Evolutionary conservation across 2,888 invertebrate species (phyloP).

Genomic region (Zaprionus lineosus): DNA sequence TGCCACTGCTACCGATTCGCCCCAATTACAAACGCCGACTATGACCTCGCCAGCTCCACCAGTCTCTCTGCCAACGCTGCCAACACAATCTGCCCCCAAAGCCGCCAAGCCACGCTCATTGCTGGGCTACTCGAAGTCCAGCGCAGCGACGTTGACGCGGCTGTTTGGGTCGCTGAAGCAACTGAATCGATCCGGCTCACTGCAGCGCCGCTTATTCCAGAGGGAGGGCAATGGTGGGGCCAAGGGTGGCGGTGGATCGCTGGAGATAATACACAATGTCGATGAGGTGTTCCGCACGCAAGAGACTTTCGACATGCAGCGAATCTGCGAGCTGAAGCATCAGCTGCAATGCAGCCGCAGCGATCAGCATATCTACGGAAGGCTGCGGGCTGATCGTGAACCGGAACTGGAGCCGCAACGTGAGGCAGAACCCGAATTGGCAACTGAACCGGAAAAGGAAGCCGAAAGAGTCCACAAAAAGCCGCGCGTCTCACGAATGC

Average conservation of each 20-base stretch:
- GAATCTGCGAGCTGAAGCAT: slow-evolving; percentile 80
- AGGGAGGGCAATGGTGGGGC: slow-evolving; percentile 11
- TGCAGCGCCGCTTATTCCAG: slow-evolving; percentile 58
- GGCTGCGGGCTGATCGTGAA: slow-evolving; percentile 45
- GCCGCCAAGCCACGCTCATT: slow-evolving; percentile 50
- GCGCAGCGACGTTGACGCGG: slow-evolving; percentile 62
- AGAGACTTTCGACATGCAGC: slow-evolving; percentile 80
- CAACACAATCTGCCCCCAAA: slow-evolving; percentile 14
- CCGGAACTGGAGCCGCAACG: slow-evolving; percentile 4
- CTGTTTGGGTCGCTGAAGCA: slow-evolving; percentile 77
- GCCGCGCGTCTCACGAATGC: slow-evolving; percentile 53
- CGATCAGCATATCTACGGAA: slow-evolving; percentile 81
- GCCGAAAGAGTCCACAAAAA: slow-evolving; percentile 23
- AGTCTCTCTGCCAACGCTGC: neutral
- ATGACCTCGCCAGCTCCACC: neutral
- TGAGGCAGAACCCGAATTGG: slow-evolving; percentile 1
- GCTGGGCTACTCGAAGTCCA: slow-evolving; percentile 53
- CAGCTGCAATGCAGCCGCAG: slow-evolving; percentile 73
- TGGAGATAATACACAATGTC: slow-evolving; percentile 82
- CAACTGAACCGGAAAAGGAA: neutral
- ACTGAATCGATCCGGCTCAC: slow-evolving; percentile 58
- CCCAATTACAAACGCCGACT: neutral
- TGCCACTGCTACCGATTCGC: neutral
- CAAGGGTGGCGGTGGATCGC: slow-evolving; percentile 43
- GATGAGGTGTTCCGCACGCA: slow-evolving; percentile 81